Evolutionary conservation across 2,888 invertebrate genomes (phyloP).

Genomic region (Drosophila atripex): DNA sequence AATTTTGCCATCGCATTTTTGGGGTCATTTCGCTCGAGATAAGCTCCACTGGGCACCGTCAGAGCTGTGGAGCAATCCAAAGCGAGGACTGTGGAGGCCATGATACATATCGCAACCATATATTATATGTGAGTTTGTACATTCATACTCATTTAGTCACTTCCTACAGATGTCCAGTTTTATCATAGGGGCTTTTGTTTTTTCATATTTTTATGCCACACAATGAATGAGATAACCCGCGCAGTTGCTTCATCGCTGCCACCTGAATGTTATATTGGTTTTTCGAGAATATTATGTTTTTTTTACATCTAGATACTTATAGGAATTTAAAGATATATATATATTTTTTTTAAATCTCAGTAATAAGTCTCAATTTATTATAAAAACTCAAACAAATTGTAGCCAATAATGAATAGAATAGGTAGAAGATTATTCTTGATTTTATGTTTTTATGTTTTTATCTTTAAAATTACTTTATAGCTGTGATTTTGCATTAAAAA

Average conservation of each 20-base stretch:
- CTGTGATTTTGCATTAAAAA: not conserved
- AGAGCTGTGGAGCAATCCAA: slow-evolving; percentile 43
- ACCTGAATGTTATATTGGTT: slow-evolving; percentile 2
- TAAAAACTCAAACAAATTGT: too few species aligned
- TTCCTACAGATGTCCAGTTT: slow-evolving; percentile 68
- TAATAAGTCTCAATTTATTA: too few species aligned
- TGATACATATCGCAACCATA: slow-evolving; percentile 39
- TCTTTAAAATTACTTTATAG: too few species aligned
- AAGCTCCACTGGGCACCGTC: slow-evolving; percentile 59
- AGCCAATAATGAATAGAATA: too few species aligned
- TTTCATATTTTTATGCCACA: slow-evolving; percentile 48
- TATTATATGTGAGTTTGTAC: not conserved
- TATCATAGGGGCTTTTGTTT: slow-evolving; percentile 27
- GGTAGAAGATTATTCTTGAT: too few species aligned
- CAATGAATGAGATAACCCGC: slow-evolving; percentile 67
- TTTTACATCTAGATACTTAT: too few species aligned
- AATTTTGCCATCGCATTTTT: slow-evolving; percentile 22
- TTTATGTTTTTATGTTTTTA: too few species aligned
- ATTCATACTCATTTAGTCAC: slow-evolving; percentile 35
- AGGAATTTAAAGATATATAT: too few species aligned
- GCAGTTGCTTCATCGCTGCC: slow-evolving; percentile 68
- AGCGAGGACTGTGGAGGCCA: not conserved
- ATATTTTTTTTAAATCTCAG: too few species aligned
- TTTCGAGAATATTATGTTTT: not conserved
- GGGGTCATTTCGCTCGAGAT: slow-evolving; percentile 63